A percentile compares a stretch with the other conserved stretches of the same genome.
These are phyloP conservation scores for Palaemon carinicauda DNA, from an alignment of 1,140 invertebrate genomes.

Conservation along the genomic window DNA sequence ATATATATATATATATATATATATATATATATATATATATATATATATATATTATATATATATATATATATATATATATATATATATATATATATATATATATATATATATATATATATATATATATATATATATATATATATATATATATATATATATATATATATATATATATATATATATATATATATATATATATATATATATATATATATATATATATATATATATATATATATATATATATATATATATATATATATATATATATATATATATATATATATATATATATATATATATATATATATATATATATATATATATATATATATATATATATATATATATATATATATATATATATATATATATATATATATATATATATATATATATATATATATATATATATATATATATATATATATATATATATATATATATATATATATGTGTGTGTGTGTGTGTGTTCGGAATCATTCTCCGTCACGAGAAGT, in stretches of 20 bases:
- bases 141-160: neutral
- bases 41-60: neutral
- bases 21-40: neutral
- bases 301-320: neutral
- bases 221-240: neutral
- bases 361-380: neutral
- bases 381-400: neutral
- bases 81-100: too few relatives aligned
- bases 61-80: too few relatives aligned
- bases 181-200: neutral
- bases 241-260: neutral
- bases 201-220: neutral
- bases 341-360: neutral
- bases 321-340: neutral
- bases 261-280: neutral
- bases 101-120: too few relatives aligned
- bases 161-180: neutral
- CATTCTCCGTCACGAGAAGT: neutral
- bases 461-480: neutral
- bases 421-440: neutral
- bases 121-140: too few relatives aligned
- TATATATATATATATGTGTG: neutral
- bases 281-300: neutral
- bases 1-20: neutral
- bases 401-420: neutral